Evolutionary conservation across 2,797 vertebrate genomes (phyloP).

Genomic region (Natrix natrix): DNA sequence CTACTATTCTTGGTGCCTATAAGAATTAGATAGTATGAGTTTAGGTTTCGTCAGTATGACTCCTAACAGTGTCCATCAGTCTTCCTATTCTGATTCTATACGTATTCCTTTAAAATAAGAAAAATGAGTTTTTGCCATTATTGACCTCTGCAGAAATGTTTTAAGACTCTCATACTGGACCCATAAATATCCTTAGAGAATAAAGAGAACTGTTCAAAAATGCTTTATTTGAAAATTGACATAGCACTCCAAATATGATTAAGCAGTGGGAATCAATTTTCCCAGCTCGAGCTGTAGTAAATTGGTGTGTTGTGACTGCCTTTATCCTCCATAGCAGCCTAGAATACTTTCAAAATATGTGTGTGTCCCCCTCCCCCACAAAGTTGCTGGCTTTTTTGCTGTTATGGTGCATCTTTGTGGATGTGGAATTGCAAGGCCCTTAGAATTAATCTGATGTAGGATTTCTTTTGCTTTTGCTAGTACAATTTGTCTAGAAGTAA

Average conservation of each 20-base stretch:
- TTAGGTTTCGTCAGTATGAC: background rate
- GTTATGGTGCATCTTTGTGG: background rate
- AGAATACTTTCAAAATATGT: background rate
- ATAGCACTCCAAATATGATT: background rate
- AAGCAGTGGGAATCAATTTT: background rate
- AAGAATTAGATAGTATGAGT: background rate
- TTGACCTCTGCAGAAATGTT: background rate
- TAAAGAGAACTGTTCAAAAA: background rate
- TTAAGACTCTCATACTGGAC: background rate
- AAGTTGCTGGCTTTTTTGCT: background rate
- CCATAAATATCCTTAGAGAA: background rate
- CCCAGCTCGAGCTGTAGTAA: background rate
- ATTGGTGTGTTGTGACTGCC: background rate
- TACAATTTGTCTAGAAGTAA: background rate
- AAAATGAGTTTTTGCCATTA: background rate
- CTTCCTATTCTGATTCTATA: background rate
- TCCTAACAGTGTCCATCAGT: background rate
- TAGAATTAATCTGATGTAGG: background rate
- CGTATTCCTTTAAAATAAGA: background rate
- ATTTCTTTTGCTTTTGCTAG: background rate
- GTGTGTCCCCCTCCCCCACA: accelerated
- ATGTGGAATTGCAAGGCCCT: background rate
- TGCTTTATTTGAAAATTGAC: background rate
- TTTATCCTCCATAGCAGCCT: background rate
- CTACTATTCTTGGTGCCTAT: background rate